Evolutionary conservation across 2,888 invertebrate species (phyloP), one percentile per base, ranked within the genome.

Genomic region (Parasteatoda lunata): DNA sequence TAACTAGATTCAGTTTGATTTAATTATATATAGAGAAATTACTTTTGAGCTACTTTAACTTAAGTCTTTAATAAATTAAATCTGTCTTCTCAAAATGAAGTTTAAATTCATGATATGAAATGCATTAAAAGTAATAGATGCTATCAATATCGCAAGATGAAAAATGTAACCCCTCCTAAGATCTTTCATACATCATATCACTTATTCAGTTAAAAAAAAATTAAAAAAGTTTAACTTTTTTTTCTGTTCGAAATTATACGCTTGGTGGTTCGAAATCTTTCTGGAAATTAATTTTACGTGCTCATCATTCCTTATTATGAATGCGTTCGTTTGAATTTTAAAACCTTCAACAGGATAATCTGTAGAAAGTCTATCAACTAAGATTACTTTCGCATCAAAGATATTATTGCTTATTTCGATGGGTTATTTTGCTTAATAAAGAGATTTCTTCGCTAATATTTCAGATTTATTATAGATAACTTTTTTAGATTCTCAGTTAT

Each of bases 211-310:
- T 59, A 13, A 59, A 13, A 13, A 59, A 59, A 59, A 54, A n/a
- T n/a, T n/a, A 8, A 59, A 54, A 59, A 59, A 13, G 8, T 5
- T 30, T 30, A 59, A 4, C 4, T 7, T 4, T 59, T 59, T 59
- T 59, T 59, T 59, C 59, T 13, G 9, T 59, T 59, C 9, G n/a
- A 59, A 59, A 8, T n/a, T n/a, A 59, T 59, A 59, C 59, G 8
- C 59, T 59, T 59, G 30, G n/a, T 59, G 59, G 4, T 13, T 13
- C 11, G 59, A 59, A 59, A 59, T 59, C 59, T 59, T 13, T 59
- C 59, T n/a, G 59, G 59, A 59, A 59, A 59, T 59, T 59, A 59
- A 59, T 59, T 59, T 59, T 59, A 59, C 59, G 9, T 59, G n/a
- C 9, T 59, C 9, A 9, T 59, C 9, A 59, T 59, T n/a, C 9